Percentiles rank a stretch among this genome's conserved stretches.
Conservation (phyloP, 2,113 vertebrate species). For the Felis catus region DNA sequence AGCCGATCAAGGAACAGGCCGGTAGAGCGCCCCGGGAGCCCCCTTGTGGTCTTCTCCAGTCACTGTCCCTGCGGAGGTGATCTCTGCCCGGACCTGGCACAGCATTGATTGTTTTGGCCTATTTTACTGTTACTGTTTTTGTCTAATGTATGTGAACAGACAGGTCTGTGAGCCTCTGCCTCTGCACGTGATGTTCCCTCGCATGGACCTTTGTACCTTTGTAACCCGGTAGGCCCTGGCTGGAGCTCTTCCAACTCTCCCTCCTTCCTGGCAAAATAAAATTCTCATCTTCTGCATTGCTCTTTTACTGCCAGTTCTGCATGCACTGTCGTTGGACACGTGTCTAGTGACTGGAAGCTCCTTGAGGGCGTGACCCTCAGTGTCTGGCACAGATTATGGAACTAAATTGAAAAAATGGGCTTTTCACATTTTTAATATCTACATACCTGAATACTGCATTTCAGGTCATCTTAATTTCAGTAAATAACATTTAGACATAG, state of each 20-base stretch:
- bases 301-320: neutral
- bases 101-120: neutral
- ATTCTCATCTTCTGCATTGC: neutral
- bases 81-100: neutral
- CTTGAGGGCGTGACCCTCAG: neutral
- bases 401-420: neutral
- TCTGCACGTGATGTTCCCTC: neutral
- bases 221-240: neutral
- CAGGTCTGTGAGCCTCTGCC: neutral
- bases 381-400: neutral
- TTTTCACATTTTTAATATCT: neutral
- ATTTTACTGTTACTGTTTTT: neutral
- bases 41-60: neutral
- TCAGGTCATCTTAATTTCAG: slow-evolving; percentile 20
- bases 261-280: neutral
- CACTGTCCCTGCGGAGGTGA: neutral
- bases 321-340: fast-evolving
- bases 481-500: neutral
- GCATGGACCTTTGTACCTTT: neutral
- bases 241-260: neutral
- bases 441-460: neutral
- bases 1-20: neutral
- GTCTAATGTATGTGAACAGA: neutral
- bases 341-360: neutral
- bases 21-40: fast-evolving